A percentile compares a stretch with the other conserved stretches of the same genome.
Conservation (phyloP, 2,113 vertebrate genomes). For the Machaerirhynchus nigripectus region DNA sequence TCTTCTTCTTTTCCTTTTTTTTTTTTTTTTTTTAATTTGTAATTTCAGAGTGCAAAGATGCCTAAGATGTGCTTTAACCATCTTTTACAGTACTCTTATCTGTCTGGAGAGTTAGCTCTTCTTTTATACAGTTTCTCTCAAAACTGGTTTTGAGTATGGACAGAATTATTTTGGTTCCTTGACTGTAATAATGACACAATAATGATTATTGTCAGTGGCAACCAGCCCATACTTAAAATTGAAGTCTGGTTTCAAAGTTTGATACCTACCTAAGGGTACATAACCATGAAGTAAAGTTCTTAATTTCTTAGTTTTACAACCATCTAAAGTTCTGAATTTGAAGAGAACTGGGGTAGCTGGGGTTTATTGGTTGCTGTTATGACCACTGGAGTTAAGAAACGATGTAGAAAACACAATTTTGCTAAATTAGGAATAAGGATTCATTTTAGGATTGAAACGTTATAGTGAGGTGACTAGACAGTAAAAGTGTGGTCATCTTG, state of each 20-base stretch:
- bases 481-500: background rate
- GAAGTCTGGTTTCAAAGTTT: background rate
- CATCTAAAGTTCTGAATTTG: background rate
- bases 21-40: background rate
- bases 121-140: background rate
- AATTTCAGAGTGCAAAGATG: background rate
- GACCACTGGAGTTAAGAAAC: background rate
- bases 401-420: background rate
- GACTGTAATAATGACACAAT: background rate
- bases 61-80: background rate
- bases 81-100: background rate
- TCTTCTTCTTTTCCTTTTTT: rapidly evolving
- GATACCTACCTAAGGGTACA: background rate
- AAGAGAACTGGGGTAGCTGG: background rate
- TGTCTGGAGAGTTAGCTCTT: background rate
- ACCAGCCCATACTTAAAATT: background rate
- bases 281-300: background rate
- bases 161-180: background rate
- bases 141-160: background rate
- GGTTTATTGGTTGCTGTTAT: background rate
- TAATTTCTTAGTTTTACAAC: background rate
- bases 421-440: background rate
- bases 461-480: background rate
- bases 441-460: background rate
- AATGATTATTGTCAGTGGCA: background rate